Evolutionary conservation across 2,113 vertebrate genomes (phyloP), one percentile per base, ranked within the genome.

Genomic region (Vicugna pacos): DNA sequence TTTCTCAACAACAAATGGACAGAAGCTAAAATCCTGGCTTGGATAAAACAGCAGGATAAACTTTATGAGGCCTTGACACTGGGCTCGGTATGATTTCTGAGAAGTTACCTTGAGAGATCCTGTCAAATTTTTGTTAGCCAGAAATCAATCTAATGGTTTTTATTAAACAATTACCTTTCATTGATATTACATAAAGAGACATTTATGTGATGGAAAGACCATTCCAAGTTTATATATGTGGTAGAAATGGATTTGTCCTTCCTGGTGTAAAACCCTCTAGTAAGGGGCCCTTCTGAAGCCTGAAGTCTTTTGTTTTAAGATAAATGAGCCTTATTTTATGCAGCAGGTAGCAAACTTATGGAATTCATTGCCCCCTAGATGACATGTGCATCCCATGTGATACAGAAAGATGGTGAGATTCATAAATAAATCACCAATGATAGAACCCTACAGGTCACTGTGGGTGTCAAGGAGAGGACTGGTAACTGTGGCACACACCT

Each of bases 11-110:
- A 82, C 5, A 30, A 60, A 28, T 15, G 1, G 72, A 11, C 16
- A 79, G 73, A 92, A 82, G 64, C 46, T 94, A 87, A 94, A 70
- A 93, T 30, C 28, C 32, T 67, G 80, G 26, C 26, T 62, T 85
- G 65, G 48, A 48, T 54, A 20, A 95, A 84, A 84, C 7, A 87
- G 70, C 35, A 93, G n/a, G 67, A 28, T 46, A 32, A 93, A 87
- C 38, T 30, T 76, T 72, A 12, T 30, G 65, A 76, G 28, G 50
- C 20, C 8, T 0, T 26, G 19, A 22, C 35, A 48, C 2, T 46
- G 11, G 30, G 69, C 64, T 2, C 46, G 52, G 42, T n/a, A 35
- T 54, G 48, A 64, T 75, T 93, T 95, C 60, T 76, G 38, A 56
- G 73, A 89, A 28, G 8, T 32, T 80, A 46, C 76, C 89, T 80